Conservation (phyloP, 2,888 invertebrate species). For the Xestobium rufovillosum region DNA sequence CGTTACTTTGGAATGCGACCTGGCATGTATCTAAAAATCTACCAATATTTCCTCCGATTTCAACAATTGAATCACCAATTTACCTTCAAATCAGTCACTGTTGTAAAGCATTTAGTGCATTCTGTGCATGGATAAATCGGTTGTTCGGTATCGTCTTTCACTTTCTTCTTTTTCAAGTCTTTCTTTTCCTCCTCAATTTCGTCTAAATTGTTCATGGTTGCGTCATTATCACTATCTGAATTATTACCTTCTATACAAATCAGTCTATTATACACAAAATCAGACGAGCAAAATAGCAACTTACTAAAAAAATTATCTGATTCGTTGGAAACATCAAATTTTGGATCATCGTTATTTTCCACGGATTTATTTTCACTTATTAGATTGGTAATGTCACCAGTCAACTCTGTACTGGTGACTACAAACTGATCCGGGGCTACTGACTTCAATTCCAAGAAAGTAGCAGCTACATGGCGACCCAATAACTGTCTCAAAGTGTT, state of each 20-base stretch:
- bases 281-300: not conserved
- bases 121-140: constrained; percentile 40
- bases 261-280: not conserved
- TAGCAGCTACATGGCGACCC: constrained; percentile 21
- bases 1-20: constrained; percentile 30
- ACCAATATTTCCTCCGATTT: constrained; percentile 11
- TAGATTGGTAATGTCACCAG: constrained; percentile 1
- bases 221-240: constrained; percentile 1
- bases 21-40: constrained; percentile 28
- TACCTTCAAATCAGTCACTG: constrained; percentile 37
- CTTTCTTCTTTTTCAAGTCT: constrained; percentile 21
- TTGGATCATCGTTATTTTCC: not conserved
- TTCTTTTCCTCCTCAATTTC: constrained; percentile 11
- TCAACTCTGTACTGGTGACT: not conserved
- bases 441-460: constrained; percentile 21
- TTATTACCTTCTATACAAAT: not conserved
- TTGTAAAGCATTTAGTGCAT: constrained; percentile 39
- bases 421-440: constrained; percentile 3
- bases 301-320: not conserved
- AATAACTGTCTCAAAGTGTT: constrained; percentile 34
- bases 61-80: constrained; percentile 2
- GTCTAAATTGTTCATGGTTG: not conserved
- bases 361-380: not conserved
- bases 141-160: constrained; percentile 39
- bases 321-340: not conserved